Conservation (phyloP, 2,113 vertebrate genomes). For the Lepidothrix coronata region DNA sequence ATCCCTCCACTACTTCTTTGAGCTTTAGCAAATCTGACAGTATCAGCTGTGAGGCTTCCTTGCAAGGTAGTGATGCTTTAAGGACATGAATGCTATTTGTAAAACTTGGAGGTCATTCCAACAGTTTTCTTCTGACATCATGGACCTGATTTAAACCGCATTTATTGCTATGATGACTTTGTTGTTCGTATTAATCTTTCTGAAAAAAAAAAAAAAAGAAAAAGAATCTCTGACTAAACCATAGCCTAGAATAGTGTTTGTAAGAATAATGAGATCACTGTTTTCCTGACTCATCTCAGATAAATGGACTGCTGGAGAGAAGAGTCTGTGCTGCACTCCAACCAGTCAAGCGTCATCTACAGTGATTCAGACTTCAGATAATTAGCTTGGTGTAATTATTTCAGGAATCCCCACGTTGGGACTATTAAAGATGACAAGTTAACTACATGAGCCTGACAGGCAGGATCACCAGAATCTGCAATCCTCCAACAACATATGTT, state of each 20-base stretch:
- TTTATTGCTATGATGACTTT: background rate
- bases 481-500: background rate
- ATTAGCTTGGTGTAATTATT: slow-evolving; percentile 22
- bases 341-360: background rate
- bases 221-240: background rate
- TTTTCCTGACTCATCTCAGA: slow-evolving; percentile 38
- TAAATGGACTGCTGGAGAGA: background rate
- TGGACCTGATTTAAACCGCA: background rate
- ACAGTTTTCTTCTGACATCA: background rate
- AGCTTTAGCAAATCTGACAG: background rate
- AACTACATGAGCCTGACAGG: background rate
- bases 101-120: background rate
- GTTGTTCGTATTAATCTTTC: background rate
- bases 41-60: background rate
- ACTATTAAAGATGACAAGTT: slow-evolving; percentile 12
- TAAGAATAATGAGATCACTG: background rate
- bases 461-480: background rate
- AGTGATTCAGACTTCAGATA: slow-evolving; percentile 11
- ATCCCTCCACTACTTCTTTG: background rate
- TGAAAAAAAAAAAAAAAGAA: background rate
- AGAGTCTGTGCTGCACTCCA: background rate
- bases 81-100: rapidly evolving
- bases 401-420: slow-evolving; percentile 6
- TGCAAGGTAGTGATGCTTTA: background rate
- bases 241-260: background rate